Base-by-base conservation (phyloP, 2,888 invertebrate genomes). In the Idaea biselata region DNA sequence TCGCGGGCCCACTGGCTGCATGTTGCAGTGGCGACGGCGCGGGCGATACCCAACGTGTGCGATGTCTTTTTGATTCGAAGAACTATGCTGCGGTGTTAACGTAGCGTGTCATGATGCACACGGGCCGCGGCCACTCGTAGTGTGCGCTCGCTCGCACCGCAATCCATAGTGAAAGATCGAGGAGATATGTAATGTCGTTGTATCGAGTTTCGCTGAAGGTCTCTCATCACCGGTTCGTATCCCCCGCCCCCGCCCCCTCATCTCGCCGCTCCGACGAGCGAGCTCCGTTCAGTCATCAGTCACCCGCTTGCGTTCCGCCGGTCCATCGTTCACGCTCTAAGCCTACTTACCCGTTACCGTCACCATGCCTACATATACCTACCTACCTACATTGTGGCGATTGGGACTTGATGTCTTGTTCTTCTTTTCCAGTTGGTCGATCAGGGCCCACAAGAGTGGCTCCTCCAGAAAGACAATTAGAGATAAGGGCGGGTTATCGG, bases 361-460 rank as follows among this genome's bases (percentile, higher is more conserved):
- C 71, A 79, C 75, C 81, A 84, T 88, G 74, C 44, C 44, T 44
- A 44, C 89, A 88, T 86, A 44, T 11, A 44, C 44, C 44, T 44
- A 83, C 75, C 81, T 84, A 88, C 86, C 87, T 82, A 82, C 80
- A 77, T 80, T 87, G 83, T 88, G 90, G 88, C 90, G 88, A 90
- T 86, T 86, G 89, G 90, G 91, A 89, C 89, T 91, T 85, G 87
- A 91, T 89, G 89, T 89, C 91, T 85, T 91, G 89, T 91, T 91
- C 89, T 91, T 92, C 91, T 92, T 91, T 92, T 92, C 88, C 91
- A 92, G 91, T 88, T 92, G 91, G 91, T 92, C 90, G 92, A 92
- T 91, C 92, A 92, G 91, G 92, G 91, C 86, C 90, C 90, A 88
- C 91, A 91, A 91, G 92, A 92, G 90, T 92, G 92, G 92, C 91